These are phyloP conservation scores for Aleadryas rufinucha DNA, from an alignment of 2,113 vertebrate species.

Conservation along the genomic window DNA sequence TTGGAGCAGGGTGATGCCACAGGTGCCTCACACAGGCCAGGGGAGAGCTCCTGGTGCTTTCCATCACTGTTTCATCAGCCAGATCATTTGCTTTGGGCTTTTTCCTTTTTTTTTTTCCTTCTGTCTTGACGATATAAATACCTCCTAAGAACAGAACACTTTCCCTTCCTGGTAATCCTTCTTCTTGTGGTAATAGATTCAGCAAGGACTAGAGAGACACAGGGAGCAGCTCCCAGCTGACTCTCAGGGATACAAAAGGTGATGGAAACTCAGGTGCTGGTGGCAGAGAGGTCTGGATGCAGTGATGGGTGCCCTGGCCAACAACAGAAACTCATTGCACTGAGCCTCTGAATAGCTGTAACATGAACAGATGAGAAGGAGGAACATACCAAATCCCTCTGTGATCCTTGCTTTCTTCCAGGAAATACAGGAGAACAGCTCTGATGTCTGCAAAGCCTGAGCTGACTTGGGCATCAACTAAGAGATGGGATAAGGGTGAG, in stretches of 20 bases:
- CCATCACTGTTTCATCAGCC: not conserved
- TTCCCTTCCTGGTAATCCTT: not conserved
- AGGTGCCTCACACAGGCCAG: not conserved
- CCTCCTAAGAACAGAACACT: not conserved
- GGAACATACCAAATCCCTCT: not conserved
- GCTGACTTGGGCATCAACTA: not conserved
- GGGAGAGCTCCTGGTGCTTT: not conserved
- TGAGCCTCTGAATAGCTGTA: not conserved
- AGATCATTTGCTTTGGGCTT: not conserved
- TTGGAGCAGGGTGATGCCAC: rapidly evolving
- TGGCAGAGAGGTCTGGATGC: not conserved
- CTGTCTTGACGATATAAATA: not conserved
- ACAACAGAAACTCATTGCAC: not conserved
- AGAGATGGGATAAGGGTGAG: not conserved
- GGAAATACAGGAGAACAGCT: not conserved
- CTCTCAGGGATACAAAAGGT: not conserved
- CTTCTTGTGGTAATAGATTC: not conserved
- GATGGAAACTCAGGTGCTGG: not conserved
- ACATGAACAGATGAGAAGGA: not conserved
- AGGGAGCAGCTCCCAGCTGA: not conserved
- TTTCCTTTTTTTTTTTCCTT: rapidly evolving
- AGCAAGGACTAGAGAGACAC: not conserved
- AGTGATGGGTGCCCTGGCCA: not conserved
- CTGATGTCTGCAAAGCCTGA: not conserved
- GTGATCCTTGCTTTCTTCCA: not conserved